Evolutionary conservation across 2,888 invertebrate species (phyloP), one percentile per base, ranked within the genome.

Genomic region (Drosophila heteroneura): DNA sequence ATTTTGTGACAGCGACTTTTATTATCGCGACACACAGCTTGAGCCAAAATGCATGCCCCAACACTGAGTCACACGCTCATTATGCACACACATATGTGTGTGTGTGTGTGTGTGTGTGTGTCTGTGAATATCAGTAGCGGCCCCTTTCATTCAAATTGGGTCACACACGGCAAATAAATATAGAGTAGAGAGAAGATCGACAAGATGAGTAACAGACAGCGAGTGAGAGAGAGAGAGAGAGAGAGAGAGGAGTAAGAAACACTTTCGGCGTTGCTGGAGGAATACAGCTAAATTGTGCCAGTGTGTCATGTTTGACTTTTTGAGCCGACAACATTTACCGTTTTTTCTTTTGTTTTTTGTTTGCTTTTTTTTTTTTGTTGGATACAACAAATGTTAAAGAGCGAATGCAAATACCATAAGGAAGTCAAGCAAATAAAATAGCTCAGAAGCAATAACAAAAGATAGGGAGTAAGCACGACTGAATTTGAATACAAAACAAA

Each of bases 261-360:
- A 47, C 47, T 47, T 47, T 26, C 26, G 47, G 16, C 22, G 16
- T 47, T 47, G 47, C 9, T 26, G n/a, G 28, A 32, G 32, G 33
- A 54, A 14, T 39, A 28, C 39, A 30, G 37, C 39, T 57, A 64
- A 86, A 86, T 64, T 63, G 81, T 70, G 89, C 78, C 78, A 88
- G 49, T 72, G 78, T 77, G 84, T 64, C 89, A 76, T 76, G 72
- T 78, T 85, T 82, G 64, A 16, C 33, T 82, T 70, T 59, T 41
- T 39, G 19, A 28, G 56, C 28, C 37, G 7, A 22, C 35, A 35
- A 54, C 54, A 12, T 37, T 44, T 58, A 53, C 14, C 53, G 51
- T 51, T 37, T 52, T 37, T 22, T 59, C 28, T 54, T 54, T 16
- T 37, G 16, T 37, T 16, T 37, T 10, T 37, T 35, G 5, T 51